Base-by-base conservation (phyloP, 2,888 invertebrate species). In the Minunthozetes semirufus region DNA sequence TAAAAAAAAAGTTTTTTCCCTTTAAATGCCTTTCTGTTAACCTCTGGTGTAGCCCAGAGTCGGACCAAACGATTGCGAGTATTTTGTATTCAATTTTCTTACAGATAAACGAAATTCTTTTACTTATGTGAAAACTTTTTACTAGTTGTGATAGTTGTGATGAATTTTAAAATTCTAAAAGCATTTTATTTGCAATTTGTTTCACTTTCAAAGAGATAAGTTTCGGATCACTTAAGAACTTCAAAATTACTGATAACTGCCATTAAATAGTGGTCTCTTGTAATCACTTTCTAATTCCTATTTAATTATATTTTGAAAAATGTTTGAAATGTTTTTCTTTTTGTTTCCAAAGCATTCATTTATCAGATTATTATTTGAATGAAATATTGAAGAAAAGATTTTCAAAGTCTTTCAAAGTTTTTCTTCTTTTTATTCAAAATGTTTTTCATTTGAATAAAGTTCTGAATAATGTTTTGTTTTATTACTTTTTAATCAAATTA, bases 161-260 rank as follows among this genome's bases (percentile, higher is more conserved):
- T 11, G 48, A 48, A 56, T 19, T 56, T 56, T 22, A 56, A 56
- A 25, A 56, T 56, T 56, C 22, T 6, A 11, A 25, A 19, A 25
- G 22, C 56, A 27, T 61, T 29, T 61, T 29, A 61, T 61, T 61
- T 61, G 19, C 61, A 61, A 61, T 61, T 29, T 61, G 61, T 61
- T 61, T 61, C 61, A 48, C 48, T 33, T 33, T 48, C 48, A 48
- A 42, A 17, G 48, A 48, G 46, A 48, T 15, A 48, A 15, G 46
- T 48, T 48, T 48, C 46, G 15, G 46, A 48, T 48, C 46, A 48
- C n/a, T 53, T 19, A 53, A 53, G n/a, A 53, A 53, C 3, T 53
- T 19, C 19, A n/a, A 53, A 53, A 19, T 53, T 5, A 53, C 53
- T 53, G 53, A 53, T 53, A 53, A 53, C 6, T 19, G 53, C 19